Percentiles rank a stretch among this genome's conserved stretches.
Conservation (phyloP, 1,140 invertebrate genomes). For the Samia ricini region DNA sequence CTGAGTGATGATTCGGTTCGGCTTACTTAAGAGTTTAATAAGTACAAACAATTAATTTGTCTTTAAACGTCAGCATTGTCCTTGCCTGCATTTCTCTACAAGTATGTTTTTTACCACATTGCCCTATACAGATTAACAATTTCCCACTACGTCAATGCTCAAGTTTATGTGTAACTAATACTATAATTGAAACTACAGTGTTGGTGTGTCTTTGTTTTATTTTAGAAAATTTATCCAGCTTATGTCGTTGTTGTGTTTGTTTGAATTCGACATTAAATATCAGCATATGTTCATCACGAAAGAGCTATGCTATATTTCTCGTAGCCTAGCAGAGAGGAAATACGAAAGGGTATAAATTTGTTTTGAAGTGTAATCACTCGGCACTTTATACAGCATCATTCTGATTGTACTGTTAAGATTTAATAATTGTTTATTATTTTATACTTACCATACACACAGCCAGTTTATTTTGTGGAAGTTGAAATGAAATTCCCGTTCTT, state of each 20-base stretch:
- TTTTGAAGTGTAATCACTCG: conserved; percentile 22
- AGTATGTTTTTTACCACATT: too few relatives aligned
- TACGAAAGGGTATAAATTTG: not conserved
- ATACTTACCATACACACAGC: conserved; percentile 18
- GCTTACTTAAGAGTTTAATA: not conserved
- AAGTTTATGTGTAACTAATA: too few relatives aligned
- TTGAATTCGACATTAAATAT: too few relatives aligned
- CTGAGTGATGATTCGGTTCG: not conserved
- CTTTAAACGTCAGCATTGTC: not conserved
- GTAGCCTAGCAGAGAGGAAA: too few relatives aligned
- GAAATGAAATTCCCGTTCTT: conserved; percentile 32
- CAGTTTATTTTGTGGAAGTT: conserved; percentile 42
- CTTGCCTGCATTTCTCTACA: too few relatives aligned
- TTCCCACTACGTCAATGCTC: not conserved
- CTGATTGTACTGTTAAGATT: conserved; percentile 31
- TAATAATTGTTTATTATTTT: conserved; percentile 50
- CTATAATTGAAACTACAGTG: too few relatives aligned
- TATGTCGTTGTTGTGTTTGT: too few relatives aligned
- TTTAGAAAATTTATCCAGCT: too few relatives aligned
- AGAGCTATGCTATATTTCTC: too few relatives aligned
- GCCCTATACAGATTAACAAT: not conserved
- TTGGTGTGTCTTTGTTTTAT: too few relatives aligned
- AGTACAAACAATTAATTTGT: not conserved
- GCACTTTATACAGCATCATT: conserved; percentile 1
- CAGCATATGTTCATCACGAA: too few relatives aligned